Base-by-base conservation (phyloP, 1,140 invertebrate genomes). In the Pentalonia nigronervosa region DNA sequence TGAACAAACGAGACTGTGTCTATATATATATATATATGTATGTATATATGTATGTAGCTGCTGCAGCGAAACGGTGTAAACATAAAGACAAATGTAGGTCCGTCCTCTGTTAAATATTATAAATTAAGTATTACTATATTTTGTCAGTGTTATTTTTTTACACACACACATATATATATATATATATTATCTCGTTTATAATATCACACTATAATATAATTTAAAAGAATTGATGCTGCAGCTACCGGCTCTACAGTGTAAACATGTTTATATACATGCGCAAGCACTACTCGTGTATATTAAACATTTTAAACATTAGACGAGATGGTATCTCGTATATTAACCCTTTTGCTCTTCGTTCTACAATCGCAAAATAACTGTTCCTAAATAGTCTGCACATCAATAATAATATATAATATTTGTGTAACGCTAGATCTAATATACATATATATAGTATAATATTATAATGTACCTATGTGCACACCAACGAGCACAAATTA, bases 21-120 rank as follows among this genome's bases (percentile, higher is more conserved):
- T 53, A 20, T 53, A 20, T 53, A 20, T 53, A 21, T 53, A 53
- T 21, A 53, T 53, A 21, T 53, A 2, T 53, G 7, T 53, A 21
- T 17, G 17, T 50, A 23, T 88, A 53, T 56, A 3, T 11, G n/a
- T 53, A 34, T 41, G 53, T 47, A 20, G 25, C 30, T n/a, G 60
- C 25, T 83, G 30, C 11, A 20, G 45, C 84, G 41, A 87, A n/a
- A 87, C 45, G 84, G 84, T 47, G 84, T 87, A 47, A 87, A 47
- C 45, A 87, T 87, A 87, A 87, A 87, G 30, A 87, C 84, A 47
- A 87, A 87, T 45, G 25, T 87, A 47, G 45, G 84, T 87, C 84
- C 36, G 23, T 41, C 34, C 41, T 84, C 83, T 84, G 84, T 47
- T 47, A 47, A 47, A 87, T 87, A 87, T 87, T 87, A 87, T 87